A percentile compares a stretch with the other conserved stretches of the same genome.
These are phyloP conservation scores for Fundulus diaphanus DNA, from an alignment of 2,797 vertebrate species.

Conservation along the genomic window DNA sequence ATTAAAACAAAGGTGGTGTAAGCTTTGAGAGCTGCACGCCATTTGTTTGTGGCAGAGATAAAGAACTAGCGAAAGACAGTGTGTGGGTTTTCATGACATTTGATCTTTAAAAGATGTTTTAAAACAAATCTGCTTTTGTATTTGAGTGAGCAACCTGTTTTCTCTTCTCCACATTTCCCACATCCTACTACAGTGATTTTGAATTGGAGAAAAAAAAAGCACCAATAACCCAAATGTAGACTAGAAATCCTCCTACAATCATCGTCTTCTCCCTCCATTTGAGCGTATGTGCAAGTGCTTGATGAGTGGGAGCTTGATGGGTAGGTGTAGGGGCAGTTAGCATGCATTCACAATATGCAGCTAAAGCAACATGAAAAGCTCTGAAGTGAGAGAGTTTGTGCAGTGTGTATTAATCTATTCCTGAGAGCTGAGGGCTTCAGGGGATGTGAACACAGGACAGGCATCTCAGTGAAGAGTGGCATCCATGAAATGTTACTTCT, in stretches of 20 bases:
- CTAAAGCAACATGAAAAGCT: slow-evolving; percentile 37
- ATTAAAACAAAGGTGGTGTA: not conserved
- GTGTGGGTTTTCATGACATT: slow-evolving; percentile 36
- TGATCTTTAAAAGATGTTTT: slow-evolving; percentile 51
- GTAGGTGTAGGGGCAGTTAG: slow-evolving; percentile 59
- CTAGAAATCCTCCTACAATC: slow-evolving; percentile 25
- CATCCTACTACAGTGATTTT: slow-evolving; percentile 18
- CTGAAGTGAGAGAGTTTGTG: slow-evolving; percentile 22
- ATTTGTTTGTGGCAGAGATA: slow-evolving; percentile 20
- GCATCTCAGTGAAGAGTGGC: slow-evolving; percentile 42
- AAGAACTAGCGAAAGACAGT: slow-evolving; percentile 21
- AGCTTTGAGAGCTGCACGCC: slow-evolving; percentile 12
- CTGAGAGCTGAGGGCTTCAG: slow-evolving; percentile 45
- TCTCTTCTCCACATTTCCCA: slow-evolving; percentile 15
- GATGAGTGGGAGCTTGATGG: slow-evolving; percentile 61
- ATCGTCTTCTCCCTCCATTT: slow-evolving; percentile 18
- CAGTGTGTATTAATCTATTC: slow-evolving; percentile 54
- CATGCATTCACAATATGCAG: slow-evolving; percentile 53
- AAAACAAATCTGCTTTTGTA: slow-evolving; percentile 37
- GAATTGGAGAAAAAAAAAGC: slow-evolving; percentile 37
- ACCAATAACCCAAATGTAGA: slow-evolving; percentile 35
- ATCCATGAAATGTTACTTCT: slow-evolving; percentile 70
- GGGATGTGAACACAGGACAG: slow-evolving; percentile 50
- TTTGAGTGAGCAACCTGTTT: slow-evolving; percentile 24
- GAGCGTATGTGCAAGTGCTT: slow-evolving; percentile 23